Conservation (phyloP, 2,888 invertebrate genomes). For the Coenonympha arcania region DNA sequence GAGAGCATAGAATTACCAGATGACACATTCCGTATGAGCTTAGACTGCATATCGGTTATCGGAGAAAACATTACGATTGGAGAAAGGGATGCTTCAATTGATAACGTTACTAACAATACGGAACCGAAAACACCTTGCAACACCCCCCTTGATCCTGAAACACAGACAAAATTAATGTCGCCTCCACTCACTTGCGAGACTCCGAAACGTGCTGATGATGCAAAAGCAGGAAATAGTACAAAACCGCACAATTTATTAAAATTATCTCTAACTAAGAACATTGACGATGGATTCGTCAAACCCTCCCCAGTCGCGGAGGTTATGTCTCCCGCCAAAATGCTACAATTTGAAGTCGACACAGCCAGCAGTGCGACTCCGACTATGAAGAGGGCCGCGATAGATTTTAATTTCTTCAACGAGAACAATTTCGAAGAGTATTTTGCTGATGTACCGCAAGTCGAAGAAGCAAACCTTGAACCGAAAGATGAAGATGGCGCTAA, state of each 20-base stretch:
- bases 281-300: constrained; percentile 53
- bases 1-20: constrained; percentile 56
- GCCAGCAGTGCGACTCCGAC: constrained; percentile 57
- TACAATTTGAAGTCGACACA: constrained; percentile 58
- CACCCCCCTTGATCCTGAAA: constrained; percentile 32
- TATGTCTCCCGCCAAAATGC: constrained; percentile 67
- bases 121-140: constrained; percentile 25
- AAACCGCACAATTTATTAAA: constrained; percentile 45
- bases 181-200: constrained; percentile 42
- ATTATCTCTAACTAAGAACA: constrained; percentile 48
- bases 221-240: constrained; percentile 20
- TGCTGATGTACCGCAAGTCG: constrained; percentile 36
- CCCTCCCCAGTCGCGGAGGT: constrained; percentile 57
- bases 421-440: constrained; percentile 55
- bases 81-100: constrained; percentile 43
- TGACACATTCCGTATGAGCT: constrained; percentile 60
- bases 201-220: constrained; percentile 33
- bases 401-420: constrained; percentile 62
- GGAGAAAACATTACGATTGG: constrained; percentile 64
- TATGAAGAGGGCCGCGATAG: constrained; percentile 62
- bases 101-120: constrained; percentile 29
- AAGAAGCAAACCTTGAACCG: constrained; percentile 26
- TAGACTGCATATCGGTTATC: constrained; percentile 54
- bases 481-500: constrained; percentile 29
- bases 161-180: not conserved